Evolutionary conservation across 2,113 vertebrate species (phyloP).

Genomic region (Python bivittatus): DNA sequence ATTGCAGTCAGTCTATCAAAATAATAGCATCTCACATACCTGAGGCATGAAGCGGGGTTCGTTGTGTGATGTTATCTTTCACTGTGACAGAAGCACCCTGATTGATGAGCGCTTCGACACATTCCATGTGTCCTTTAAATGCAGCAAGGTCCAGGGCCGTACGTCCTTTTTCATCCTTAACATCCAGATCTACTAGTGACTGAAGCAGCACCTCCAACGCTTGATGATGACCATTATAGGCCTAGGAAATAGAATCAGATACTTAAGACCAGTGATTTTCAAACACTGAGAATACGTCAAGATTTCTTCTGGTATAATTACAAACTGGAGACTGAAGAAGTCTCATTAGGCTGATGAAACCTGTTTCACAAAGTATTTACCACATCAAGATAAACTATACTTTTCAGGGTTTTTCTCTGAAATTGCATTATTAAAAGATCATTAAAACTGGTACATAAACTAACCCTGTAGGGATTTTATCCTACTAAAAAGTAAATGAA

Average conservation of each 20-base stretch:
- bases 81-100: conserved; percentile 89
- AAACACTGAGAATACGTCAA: not conserved
- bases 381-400: not conserved
- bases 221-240: conserved; percentile 94
- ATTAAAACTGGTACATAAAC: not conserved
- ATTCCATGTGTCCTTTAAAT: conserved; percentile 87
- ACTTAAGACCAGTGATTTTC: not conserved
- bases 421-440: not conserved
- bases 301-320: not conserved
- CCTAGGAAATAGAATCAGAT: conserved; percentile 70
- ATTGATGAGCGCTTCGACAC: conserved; percentile 89
- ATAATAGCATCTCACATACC: conserved; percentile 71
- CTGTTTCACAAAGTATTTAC: not conserved
- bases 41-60: conserved; percentile 89
- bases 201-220: conserved; percentile 92
- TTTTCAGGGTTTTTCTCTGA: not conserved
- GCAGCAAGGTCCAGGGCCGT: conserved; percentile 91
- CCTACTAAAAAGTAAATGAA: not conserved
- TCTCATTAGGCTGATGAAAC: not conserved
- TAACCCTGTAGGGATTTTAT: not conserved
- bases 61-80: conserved; percentile 82
- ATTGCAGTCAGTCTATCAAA: not conserved
- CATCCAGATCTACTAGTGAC: conserved; percentile 86
- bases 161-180: conserved; percentile 87
- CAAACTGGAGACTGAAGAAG: not conserved